Base-by-base conservation (phyloP, 2,888 invertebrate species). In the Xestia sexstrigata region DNA sequence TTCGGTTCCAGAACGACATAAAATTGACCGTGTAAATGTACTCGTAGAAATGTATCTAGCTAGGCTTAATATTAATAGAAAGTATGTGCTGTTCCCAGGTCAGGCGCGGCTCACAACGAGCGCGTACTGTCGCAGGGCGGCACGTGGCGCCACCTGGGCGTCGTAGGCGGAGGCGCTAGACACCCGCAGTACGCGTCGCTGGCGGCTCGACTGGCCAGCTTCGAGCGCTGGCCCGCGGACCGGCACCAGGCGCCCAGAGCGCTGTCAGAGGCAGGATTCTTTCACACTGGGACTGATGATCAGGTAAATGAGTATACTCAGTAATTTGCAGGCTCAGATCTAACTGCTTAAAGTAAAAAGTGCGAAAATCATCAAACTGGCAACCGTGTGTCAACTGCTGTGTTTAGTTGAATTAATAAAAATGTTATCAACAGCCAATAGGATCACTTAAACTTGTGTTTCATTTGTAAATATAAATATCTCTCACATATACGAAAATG, bases 201-300 rank as follows among this genome's bases (percentile, higher is more conserved):
- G 15, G 98, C 98, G 78, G 91, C 93, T 0, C 97, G 99, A 49
- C 92, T 98, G 62, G 96, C 97, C 58, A 98, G 98, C 4, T 99
- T 98, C 93, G 93, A 93, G 69, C 95, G 96, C 76, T 99, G 99
- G 99, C 98, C 99, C 0, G 96, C 97, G 6, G 96, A 97, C 79
- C 96, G 98, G 35, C 97, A 97, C 39, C 99, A 99, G 93, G 97
- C 97, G 1, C 98, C 99, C 0, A 97, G 98, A 79, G 97, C 97
- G 15, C 94, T 99, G 76, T 98, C 99, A 0, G 98, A 98, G 75
- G 99, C 99, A 35, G 99, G 99, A 7, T 99, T 99, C 94, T 99
- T 98, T 93, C 99, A 99, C 92, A 98, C 97, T 87, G 98, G 98
- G 30, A 95, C 96, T 39, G 97, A 97, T 67, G 98, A 98, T 93